phyloP scores from a whole-genome alignment of 2,797 vertebrate species.

The Anisognathus igniventris region DNA sequence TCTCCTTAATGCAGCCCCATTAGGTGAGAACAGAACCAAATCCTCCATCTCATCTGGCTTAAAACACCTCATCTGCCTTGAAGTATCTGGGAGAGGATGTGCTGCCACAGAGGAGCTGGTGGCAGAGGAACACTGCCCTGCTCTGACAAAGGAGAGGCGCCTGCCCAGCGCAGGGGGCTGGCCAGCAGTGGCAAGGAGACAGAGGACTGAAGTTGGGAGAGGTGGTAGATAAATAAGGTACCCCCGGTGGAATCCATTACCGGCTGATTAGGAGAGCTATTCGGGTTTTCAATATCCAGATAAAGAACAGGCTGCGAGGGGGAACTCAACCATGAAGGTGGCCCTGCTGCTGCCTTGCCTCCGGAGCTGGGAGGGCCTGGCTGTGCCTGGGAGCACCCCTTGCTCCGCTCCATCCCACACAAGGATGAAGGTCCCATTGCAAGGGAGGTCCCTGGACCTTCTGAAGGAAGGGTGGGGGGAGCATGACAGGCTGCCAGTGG shows the following conservation, averaged over 20 bases:
- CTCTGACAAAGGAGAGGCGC: background rate
- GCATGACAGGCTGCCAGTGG: rapidly evolving
- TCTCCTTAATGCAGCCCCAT: conserved; percentile 26
- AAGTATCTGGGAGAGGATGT: background rate
- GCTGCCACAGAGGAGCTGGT: rapidly evolving
- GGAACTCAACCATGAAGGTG: conserved; percentile 52
- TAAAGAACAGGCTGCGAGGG: conserved; percentile 6
- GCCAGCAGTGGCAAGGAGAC: background rate
- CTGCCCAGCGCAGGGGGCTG: rapidly evolving
- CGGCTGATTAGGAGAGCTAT: background rate
- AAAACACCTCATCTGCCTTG: background rate
- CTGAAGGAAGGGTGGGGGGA: background rate
- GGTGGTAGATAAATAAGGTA: conserved; percentile 29
- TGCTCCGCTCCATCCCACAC: rapidly evolving
- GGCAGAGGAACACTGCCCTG: background rate
- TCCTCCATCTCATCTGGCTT: background rate
- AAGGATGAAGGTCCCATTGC: background rate
- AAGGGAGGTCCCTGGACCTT: background rate
- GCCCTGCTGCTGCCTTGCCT: background rate
- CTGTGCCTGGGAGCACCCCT: background rate
- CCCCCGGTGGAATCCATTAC: conserved; percentile 12
- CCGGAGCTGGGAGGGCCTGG: background rate
- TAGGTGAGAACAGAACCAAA: conserved; percentile 18
- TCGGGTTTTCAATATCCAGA: conserved; percentile 42
- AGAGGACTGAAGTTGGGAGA: background rate